Base-by-base conservation (phyloP, 2,888 invertebrate genomes). In the Physocephala rufipes region DNA sequence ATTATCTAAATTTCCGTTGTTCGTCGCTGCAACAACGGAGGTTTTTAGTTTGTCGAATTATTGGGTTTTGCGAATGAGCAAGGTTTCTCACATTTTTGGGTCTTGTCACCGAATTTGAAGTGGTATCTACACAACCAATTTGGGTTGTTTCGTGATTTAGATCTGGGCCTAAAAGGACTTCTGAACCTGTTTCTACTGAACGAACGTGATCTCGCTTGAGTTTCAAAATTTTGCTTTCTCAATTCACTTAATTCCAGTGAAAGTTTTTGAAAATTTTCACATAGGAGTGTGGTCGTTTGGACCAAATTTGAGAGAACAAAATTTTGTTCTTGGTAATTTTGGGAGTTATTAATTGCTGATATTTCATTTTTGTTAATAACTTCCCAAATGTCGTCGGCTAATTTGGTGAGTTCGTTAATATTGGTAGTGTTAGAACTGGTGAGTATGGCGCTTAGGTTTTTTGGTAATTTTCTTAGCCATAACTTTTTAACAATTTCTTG, bases 91-190 rank as follows among this genome's bases (percentile, higher is more conserved):
- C 73, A 74, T 13, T 70, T 73, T 47, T 43, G 70, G 30, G 74
- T 74, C 12, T 70, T 73, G 4, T 49, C 58, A 0, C 75, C 75
- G 30, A 67, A 72, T 28, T 73, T 74, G 15, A 66, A 49, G 26
- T 75, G 73, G 15, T 73, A 74, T 74, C 70, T 74, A 28, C 74
- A 76, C 9, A 36, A 36, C 36, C 36, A 36, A n/a, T 51, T 24
- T 53, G 36, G 36, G 36, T 36, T 36, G 36, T 36, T 36, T 9
- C 36, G 4, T 36, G 36, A 36, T 36, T 9, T 36, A 9, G 36
- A 36, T 9, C 36, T 36, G 9, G 5, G 36, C 36, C 36, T 36
- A 9, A 36, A 36, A 7, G 36, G 9, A 36, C 9, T 36, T 36
- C 36, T 36, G 9, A 9, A 7, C 36, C 36, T 36, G 36, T 36